phyloP scores from a whole-genome alignment of 1,140 invertebrate genomes.

The Ditylenchus dipsaci region DNA sequence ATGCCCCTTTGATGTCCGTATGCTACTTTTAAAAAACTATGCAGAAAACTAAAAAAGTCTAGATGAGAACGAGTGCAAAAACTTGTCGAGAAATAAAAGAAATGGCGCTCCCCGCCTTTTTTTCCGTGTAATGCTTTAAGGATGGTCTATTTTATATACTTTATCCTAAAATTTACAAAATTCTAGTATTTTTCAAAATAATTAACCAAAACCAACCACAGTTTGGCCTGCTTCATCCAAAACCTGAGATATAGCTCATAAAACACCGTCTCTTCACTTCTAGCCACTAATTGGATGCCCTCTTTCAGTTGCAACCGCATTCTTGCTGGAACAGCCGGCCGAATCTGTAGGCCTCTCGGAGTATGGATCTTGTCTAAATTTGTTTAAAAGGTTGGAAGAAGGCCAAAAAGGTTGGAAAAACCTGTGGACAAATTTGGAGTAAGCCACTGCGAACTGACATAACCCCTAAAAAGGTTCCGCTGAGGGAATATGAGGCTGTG shows the following conservation, averaged over 20 bases:
- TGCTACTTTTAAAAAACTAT: too few relatives aligned
- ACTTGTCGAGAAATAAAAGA: too few relatives aligned
- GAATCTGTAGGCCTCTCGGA: slow-evolving; percentile 34
- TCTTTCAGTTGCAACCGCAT: slow-evolving; percentile 24
- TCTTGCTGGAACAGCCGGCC: slow-evolving; percentile 37
- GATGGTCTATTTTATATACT: too few relatives aligned
- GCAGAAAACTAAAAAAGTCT: too few relatives aligned
- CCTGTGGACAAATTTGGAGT: slow-evolving; percentile 32
- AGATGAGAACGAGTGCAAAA: too few relatives aligned
- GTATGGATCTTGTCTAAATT: slow-evolving; percentile 3
- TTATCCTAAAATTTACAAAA: too few relatives aligned
- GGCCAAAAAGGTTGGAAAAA: background rate
- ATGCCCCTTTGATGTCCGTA: too few relatives aligned
- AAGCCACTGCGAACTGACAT: slow-evolving; percentile 14
- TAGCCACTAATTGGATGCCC: slow-evolving; percentile 8
- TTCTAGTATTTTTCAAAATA: background rate
- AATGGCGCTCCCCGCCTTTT: too few relatives aligned
- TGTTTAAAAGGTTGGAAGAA: too few relatives aligned
- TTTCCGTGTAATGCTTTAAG: too few relatives aligned
- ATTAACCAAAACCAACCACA: slow-evolving; percentile 13
- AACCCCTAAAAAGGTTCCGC: slow-evolving; percentile 46
- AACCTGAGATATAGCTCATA: slow-evolving; percentile 43
- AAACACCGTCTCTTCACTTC: slow-evolving; percentile 24
- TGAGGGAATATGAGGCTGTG: slow-evolving; percentile 23
- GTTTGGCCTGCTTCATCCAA: slow-evolving; percentile 6